Base-by-base conservation (phyloP, 2,888 invertebrate genomes). In the Abrostola tripartita region DNA sequence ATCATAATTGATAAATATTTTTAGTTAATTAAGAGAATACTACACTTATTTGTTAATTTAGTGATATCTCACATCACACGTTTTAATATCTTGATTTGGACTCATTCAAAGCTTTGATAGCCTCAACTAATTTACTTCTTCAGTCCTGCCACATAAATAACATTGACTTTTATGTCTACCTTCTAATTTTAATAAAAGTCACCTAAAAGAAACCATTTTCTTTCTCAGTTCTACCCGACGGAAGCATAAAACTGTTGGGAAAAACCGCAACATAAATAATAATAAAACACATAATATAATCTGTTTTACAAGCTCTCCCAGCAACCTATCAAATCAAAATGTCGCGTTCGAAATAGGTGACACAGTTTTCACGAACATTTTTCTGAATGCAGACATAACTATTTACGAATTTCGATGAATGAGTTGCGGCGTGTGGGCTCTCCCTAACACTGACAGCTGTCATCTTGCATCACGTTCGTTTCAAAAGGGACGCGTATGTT, bases 241-340 rank as follows among this genome's bases (percentile, higher is more conserved):
- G 85, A 85, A 78, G 76, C 82, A 85, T 86, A 85, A 85, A 85
- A 81, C 72, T 80, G 74, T 77, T 79, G 67, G 63, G 60, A 71
- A 47, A 47, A 24, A 81, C 84, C 80, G 52, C 83, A 76, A 78
- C 76, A 78, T 80, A 84, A 81, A 80, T 81, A 79, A 79, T 71
- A 76, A 81, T 81, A 81, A 79, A 83, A 82, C 71, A 76, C 67
- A 65, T 67, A 52, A 68, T 79, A 71, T 72, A 71, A 50, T 71
- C 65, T 60, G 65, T 74, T 82, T 78, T 72, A 80, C 77, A 74
- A 66, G 59, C 59, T 55, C 70, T 65, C 69, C 44, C 57, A 44
- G 69, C 56, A 68, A 67, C 52, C 67, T 68, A 73, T 71, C 68
- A 68, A 74, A 74, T 69, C 66, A 72, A 68, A 74, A 69, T 58